Conservation (phyloP, 2,113 vertebrate species). For the Atherinomorus stipes region DNA sequence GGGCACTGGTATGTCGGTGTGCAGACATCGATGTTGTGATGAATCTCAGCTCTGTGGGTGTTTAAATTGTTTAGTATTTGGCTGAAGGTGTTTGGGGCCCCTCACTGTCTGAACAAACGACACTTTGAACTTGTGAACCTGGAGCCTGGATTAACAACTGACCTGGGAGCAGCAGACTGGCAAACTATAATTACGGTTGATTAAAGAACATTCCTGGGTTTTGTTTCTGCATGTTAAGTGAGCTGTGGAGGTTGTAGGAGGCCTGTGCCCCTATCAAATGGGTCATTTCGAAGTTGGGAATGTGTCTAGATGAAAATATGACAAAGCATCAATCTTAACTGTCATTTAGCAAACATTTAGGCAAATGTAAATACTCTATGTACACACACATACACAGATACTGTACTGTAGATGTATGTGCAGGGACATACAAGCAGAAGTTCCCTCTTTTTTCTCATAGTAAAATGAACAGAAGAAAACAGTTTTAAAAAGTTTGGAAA, state of each 20-base stretch:
- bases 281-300: slow-evolving; percentile 25
- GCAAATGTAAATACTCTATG: not conserved
- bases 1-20: slow-evolving; percentile 28
- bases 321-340: not conserved
- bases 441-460: slow-evolving; percentile 13
- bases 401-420: not conserved
- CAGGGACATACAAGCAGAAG: slow-evolving; percentile 11
- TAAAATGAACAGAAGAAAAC: slow-evolving; percentile 36
- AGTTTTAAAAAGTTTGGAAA: slow-evolving; percentile 40
- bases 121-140: slow-evolving; percentile 74
- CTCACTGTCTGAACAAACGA: slow-evolving; percentile 45
- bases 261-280: slow-evolving; percentile 20
- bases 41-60: slow-evolving; percentile 24
- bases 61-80: slow-evolving; percentile 49
- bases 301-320: slow-evolving; percentile 13
- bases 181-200: slow-evolving; percentile 72
- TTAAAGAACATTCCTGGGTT: slow-evolving; percentile 72
- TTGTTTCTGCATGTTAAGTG: slow-evolving; percentile 71
- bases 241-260: slow-evolving; percentile 40
- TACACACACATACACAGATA: not conserved
- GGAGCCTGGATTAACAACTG: slow-evolving; percentile 69
- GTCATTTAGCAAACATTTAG: slow-evolving; percentile 1
- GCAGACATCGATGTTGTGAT: slow-evolving; percentile 1
- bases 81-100: slow-evolving; percentile 26
- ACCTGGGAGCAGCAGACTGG: slow-evolving; percentile 63